Percentiles rank a stretch among this genome's conserved stretches.
Conservation (phyloP, 1,140 invertebrate species). For the Drosophila cardini region DNA sequence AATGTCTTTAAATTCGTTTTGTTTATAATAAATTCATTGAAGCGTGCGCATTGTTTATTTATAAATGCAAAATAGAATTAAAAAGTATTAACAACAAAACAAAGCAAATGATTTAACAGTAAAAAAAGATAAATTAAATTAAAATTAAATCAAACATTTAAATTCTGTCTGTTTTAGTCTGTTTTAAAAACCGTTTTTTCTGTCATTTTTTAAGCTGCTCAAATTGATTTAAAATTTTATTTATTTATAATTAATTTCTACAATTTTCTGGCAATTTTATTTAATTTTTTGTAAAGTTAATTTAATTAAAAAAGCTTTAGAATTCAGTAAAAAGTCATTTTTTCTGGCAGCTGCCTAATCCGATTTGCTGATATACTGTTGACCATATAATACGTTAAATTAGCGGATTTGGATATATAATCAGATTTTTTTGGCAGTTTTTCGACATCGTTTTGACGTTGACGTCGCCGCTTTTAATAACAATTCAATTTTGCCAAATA, state of each 20-base stretch:
- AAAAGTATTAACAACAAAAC: constrained; percentile 3
- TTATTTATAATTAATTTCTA: too few relatives aligned
- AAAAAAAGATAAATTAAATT: too few relatives aligned
- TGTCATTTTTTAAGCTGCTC: not conserved
- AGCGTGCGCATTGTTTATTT: constrained; percentile 22
- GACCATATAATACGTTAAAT: constrained; percentile 8
- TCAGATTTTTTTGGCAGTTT: constrained; percentile 28
- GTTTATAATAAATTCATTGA: constrained; percentile 7
- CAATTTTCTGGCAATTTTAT: too few relatives aligned
- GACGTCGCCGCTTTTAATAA: constrained; percentile 55
- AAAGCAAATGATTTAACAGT: too few relatives aligned
- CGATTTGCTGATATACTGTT: too few relatives aligned
- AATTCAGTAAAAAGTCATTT: too few relatives aligned
- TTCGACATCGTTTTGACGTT: constrained; percentile 31
- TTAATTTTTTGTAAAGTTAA: too few relatives aligned
- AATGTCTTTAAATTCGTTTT: constrained; percentile 14
- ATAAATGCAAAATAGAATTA: constrained; percentile 8
- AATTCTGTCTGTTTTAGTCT: not conserved
- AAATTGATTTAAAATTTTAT: too few relatives aligned
- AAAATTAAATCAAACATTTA: too few relatives aligned
- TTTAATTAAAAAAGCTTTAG: too few relatives aligned
- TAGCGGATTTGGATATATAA: constrained; percentile 5
- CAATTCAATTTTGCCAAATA: constrained; percentile 66
- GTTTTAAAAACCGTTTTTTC: not conserved
- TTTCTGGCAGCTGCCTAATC: too few relatives aligned